Conservation (phyloP, 2,113 vertebrate genomes). For the Stegostoma tigrinum region DNA sequence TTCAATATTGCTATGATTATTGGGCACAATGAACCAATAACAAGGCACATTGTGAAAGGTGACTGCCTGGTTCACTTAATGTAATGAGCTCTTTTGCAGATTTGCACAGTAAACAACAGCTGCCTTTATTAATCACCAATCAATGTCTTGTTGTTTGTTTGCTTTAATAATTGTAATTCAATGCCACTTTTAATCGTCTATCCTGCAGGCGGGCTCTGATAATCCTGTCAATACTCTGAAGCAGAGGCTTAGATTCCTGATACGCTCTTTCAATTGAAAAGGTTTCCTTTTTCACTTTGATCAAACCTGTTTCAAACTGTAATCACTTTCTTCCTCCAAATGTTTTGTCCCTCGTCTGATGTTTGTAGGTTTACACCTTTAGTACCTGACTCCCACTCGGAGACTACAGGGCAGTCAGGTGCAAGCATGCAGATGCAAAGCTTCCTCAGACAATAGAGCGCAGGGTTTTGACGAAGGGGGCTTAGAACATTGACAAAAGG, state of each 20-base stretch:
- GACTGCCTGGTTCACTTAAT: constrained; percentile 51
- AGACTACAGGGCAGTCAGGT: background rate
- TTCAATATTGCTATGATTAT: constrained; percentile 55
- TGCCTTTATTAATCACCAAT: constrained; percentile 52
- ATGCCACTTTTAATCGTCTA: constrained; percentile 54
- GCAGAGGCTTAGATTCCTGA: constrained; percentile 42
- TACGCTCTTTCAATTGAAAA: background rate
- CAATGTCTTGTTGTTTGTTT: constrained; percentile 64
- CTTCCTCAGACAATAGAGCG: background rate
- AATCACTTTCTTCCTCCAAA: background rate
- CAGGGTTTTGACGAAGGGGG: background rate
- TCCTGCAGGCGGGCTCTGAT: constrained; percentile 50
- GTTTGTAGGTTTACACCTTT: background rate
- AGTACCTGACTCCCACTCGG: too few relatives aligned
- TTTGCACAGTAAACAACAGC: constrained; percentile 55
- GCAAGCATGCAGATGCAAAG: background rate
- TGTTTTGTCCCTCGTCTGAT: background rate
- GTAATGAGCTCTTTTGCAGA: constrained; percentile 68
- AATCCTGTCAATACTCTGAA: constrained; percentile 35
- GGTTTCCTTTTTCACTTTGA: constrained; percentile 26
- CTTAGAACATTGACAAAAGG: background rate
- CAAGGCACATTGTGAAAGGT: constrained; percentile 56
- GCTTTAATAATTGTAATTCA: constrained; percentile 53
- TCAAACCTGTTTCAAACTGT: constrained; percentile 4
- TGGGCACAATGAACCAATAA: constrained; percentile 63